Evolutionary conservation across 1,140 invertebrate species (phyloP).

Genomic region (Vollenhovia emeryi): DNA sequence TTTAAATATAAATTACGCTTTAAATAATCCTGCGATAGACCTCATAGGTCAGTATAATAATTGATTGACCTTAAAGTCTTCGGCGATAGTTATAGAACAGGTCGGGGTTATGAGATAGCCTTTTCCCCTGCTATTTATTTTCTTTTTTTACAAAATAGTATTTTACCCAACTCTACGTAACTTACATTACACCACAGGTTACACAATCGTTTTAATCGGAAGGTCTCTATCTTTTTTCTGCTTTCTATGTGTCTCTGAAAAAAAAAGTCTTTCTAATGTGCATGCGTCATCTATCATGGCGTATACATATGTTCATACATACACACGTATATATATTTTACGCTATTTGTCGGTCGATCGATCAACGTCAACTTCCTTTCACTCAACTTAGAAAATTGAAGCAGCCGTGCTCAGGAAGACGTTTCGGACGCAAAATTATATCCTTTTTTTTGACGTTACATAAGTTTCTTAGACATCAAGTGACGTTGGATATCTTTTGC

Average conservation of each 20-base stretch:
- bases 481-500: neutral
- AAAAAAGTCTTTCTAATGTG: slow-evolving; percentile 36
- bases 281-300: slow-evolving; percentile 53
- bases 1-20: neutral
- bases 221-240: slow-evolving; percentile 22
- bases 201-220: slow-evolving; percentile 24
- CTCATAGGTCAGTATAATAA: slow-evolving; percentile 4
- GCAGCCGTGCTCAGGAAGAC: neutral
- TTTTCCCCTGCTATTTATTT: neutral
- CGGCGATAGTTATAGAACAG: slow-evolving; percentile 16
- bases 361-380: slow-evolving; percentile 34
- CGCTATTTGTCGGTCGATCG: neutral
- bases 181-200: slow-evolving; percentile 15
- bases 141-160: slow-evolving; percentile 36
- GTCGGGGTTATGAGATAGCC: neutral
- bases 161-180: slow-evolving; percentile 37
- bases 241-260: slow-evolving; percentile 43
- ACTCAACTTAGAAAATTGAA: neutral
- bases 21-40: neutral
- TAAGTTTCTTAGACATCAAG: neutral
- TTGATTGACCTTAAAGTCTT: slow-evolving; percentile 11
- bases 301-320: slow-evolving; percentile 16
- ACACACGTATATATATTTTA: slow-evolving; percentile 13
- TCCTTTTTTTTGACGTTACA: neutral
- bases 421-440: neutral